Evolutionary conservation across 64 coral and sea anemone species (phyloP).

Genomic region (Montipora foliosa): DNA sequence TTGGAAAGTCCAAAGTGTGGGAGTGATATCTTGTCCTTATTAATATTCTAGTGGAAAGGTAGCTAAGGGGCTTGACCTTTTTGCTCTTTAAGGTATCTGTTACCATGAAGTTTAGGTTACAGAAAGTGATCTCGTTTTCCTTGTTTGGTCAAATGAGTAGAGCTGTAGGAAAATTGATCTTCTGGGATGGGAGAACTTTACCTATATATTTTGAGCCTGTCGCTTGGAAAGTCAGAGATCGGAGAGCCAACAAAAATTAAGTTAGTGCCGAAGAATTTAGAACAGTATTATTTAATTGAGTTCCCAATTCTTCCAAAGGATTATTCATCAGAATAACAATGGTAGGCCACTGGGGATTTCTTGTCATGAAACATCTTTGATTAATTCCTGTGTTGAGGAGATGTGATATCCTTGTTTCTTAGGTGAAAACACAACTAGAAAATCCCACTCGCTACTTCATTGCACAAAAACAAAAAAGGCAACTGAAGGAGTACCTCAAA

Average conservation of each 20-base stretch:
- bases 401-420: background rate
- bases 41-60: background rate
- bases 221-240: background rate
- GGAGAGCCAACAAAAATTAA: background rate
- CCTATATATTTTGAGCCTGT: background rate
- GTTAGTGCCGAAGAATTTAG: background rate
- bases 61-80: background rate
- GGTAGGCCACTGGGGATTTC: background rate
- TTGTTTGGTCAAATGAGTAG: background rate
- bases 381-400: background rate
- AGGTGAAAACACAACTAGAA: constrained; percentile 96
- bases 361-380: background rate
- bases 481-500: constrained; percentile 92
- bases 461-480: constrained; percentile 87
- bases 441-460: constrained; percentile 98
- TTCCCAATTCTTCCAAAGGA: no score
- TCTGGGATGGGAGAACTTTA: background rate
- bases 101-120: background rate
- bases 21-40: background rate
- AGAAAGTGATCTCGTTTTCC: background rate
- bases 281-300: background rate
- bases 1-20: background rate
- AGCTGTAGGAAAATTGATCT: background rate
- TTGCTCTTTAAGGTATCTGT: background rate
- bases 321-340: background rate